Conservation (phyloP, 2,888 invertebrate species). For the Malthinus flaveolus region DNA sequence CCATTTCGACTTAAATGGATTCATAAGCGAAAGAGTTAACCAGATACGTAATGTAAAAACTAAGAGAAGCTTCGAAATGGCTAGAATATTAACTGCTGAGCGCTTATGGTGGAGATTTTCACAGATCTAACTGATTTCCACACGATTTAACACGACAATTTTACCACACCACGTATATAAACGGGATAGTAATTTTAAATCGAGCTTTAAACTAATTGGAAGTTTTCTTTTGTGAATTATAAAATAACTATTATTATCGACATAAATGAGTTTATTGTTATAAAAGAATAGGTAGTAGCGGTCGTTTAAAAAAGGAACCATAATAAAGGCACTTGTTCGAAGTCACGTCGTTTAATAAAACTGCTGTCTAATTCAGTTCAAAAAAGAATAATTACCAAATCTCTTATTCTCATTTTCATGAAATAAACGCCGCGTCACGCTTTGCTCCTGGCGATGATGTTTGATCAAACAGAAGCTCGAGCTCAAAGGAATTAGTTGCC, state of each 20-base stretch:
- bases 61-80: slow-evolving; percentile 13
- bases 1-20: slow-evolving; percentile 14
- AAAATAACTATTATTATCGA: slow-evolving; percentile 19
- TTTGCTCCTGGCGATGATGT: slow-evolving; percentile 27
- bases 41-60: slow-evolving; percentile 24
- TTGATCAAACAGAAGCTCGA: slow-evolving; percentile 29
- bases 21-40: slow-evolving; percentile 9
- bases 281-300: slow-evolving; percentile 36
- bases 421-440: slow-evolving; percentile 30
- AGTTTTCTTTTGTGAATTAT: slow-evolving; percentile 29
- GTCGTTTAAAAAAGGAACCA: slow-evolving; percentile 36
- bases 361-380: slow-evolving; percentile 40
- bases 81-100: slow-evolving; percentile 50
- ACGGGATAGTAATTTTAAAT: slow-evolving; percentile 10
- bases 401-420: slow-evolving; percentile 31
- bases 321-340: slow-evolving; percentile 37
- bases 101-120: slow-evolving; percentile 47
- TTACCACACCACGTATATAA: slow-evolving; percentile 15
- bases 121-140: slow-evolving; percentile 38
- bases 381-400: slow-evolving; percentile 39
- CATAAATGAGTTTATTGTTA: slow-evolving; percentile 32
- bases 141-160: slow-evolving; percentile 25
- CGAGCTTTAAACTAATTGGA: slow-evolving; percentile 39
- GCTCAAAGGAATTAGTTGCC: slow-evolving; percentile 26
- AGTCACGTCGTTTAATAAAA: slow-evolving; percentile 36